Percentiles rank a stretch among this genome's conserved stretches.
These are phyloP conservation scores for Aviceda leuphotes DNA, from an alignment of 2,797 vertebrate genomes.

Conservation along the genomic window DNA sequence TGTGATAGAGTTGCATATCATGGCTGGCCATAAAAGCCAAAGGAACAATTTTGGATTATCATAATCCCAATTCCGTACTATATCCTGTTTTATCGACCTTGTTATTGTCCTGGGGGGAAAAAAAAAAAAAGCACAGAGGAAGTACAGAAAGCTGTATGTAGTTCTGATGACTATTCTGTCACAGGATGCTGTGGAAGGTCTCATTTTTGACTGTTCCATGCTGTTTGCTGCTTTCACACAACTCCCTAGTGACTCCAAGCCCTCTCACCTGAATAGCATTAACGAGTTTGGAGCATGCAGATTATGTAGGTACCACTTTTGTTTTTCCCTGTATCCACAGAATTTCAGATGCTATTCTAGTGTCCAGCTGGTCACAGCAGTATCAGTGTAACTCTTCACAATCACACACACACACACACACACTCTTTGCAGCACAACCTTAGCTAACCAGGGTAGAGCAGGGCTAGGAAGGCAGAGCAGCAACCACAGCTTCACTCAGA, in stretches of 20 bases:
- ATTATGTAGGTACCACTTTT: accelerated
- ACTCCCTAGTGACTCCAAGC: accelerated
- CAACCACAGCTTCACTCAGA: neutral
- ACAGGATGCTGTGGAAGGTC: neutral
- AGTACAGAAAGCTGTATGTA: too few relatives aligned
- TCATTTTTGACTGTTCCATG: neutral
- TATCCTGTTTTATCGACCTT: neutral
- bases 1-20: neutral
- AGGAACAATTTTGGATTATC: neutral
- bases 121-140: neutral
- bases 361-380: neutral
- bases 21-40: neutral
- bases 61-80: neutral
- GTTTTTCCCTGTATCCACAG: neutral
- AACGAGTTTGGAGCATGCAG: accelerated
- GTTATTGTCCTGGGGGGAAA: neutral
- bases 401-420: too few relatives aligned
- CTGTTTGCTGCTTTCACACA: neutral
- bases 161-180: neutral
- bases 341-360: neutral
- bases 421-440: accelerated
- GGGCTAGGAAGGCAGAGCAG: neutral
- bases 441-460: neutral
- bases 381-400: neutral
- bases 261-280: neutral